phyloP scores from a whole-genome alignment of 2,797 vertebrate genomes.

The Gila robusta region DNA sequence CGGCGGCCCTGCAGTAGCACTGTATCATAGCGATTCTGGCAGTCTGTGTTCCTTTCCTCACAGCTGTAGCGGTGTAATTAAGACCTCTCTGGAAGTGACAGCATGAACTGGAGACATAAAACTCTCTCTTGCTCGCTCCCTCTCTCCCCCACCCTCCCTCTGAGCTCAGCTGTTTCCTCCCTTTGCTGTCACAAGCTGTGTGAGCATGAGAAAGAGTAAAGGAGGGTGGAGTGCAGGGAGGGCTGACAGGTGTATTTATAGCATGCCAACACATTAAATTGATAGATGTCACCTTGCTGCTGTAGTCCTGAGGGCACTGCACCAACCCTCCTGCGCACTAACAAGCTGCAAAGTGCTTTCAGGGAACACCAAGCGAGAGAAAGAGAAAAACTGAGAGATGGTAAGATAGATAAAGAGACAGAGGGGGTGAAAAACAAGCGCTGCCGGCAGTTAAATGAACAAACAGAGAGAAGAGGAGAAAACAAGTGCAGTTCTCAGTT shows the following conservation, averaged over 20 bases:
- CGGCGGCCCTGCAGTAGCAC: constrained; percentile 44
- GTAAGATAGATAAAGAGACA: constrained; percentile 59
- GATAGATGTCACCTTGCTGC: constrained; percentile 84
- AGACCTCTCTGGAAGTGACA: constrained; percentile 78
- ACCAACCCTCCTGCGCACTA: constrained; percentile 74
- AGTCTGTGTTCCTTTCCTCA: constrained; percentile 52
- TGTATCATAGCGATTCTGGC: constrained; percentile 62
- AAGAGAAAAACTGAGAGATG: constrained; percentile 32
- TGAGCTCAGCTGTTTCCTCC: constrained; percentile 77
- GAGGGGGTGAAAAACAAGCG: constrained; percentile 8
- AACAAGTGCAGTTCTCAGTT: constrained; percentile 51
- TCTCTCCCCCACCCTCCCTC: constrained; percentile 41
- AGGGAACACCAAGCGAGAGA: constrained; percentile 44
- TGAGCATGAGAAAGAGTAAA: constrained; percentile 45
- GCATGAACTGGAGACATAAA: constrained; percentile 70
- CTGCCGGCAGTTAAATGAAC: constrained; percentile 41
- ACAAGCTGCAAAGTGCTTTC: constrained; percentile 78
- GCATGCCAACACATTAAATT: constrained; percentile 74
- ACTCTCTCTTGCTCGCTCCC: constrained; percentile 60
- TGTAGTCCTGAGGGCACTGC: constrained; percentile 71
- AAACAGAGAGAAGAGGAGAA: constrained; percentile 47
- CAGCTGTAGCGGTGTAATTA: constrained; percentile 77
- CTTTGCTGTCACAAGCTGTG: constrained; percentile 74
- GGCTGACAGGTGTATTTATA: constrained; percentile 79
- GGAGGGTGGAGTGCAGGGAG: constrained; percentile 66